Evolutionary conservation across 2,113 vertebrate genomes (phyloP).

Genomic region (Todiramphus saurophagus): DNA sequence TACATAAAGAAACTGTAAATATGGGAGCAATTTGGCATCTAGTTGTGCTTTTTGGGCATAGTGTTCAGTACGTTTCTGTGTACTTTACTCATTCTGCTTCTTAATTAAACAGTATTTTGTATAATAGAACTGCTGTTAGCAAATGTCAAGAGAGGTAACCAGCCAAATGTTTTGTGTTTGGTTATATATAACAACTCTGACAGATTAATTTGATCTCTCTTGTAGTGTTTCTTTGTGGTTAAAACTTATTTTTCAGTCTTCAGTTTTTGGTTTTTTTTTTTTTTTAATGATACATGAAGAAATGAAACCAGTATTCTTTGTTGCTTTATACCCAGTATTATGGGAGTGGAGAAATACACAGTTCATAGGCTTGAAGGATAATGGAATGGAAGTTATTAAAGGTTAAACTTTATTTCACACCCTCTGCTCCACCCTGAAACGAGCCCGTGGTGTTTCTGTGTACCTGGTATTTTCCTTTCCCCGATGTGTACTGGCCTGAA

Average conservation of each 20-base stretch:
- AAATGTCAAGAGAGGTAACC: background rate
- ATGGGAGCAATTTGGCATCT: background rate
- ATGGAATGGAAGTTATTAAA: background rate
- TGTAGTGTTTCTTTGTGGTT: background rate
- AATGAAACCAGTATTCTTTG: background rate
- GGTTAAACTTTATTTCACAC: background rate
- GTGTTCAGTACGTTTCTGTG: background rate
- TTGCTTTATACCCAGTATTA: background rate
- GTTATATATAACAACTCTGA: background rate
- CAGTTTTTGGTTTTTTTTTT: background rate
- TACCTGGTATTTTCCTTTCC: background rate
- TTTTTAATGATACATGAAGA: background rate
- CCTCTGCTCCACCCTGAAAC: background rate
- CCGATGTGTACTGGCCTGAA: too few relatives aligned
- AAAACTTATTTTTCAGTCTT: background rate
- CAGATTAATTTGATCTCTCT: background rate
- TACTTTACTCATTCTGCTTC: background rate
- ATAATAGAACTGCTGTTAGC: background rate
- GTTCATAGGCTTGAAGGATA: background rate
- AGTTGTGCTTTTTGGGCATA: background rate
- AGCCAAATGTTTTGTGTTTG: background rate
- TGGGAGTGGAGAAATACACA: background rate
- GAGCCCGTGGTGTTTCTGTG: background rate
- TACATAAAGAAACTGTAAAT: background rate
- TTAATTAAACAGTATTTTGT: conserved; percentile 20